phyloP scores from a whole-genome alignment of 1,140 invertebrate species.

The Bradysia coprophila region DNA sequence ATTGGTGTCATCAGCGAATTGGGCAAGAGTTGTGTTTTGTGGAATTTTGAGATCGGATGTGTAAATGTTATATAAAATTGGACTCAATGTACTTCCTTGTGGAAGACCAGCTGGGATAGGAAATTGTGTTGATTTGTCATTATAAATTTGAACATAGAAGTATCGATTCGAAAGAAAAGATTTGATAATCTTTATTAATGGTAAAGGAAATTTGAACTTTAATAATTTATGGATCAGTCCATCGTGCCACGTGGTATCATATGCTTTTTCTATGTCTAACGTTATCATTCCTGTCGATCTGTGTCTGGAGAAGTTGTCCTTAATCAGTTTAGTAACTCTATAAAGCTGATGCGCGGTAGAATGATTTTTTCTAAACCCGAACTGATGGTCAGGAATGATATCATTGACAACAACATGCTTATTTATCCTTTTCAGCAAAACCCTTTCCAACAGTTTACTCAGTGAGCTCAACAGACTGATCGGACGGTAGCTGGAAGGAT shows the following conservation, averaged over 20 bases:
- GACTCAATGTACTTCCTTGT: background rate
- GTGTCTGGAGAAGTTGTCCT: constrained; percentile 9
- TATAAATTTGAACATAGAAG: background rate
- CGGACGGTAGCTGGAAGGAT: constrained; percentile 12
- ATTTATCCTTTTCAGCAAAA: constrained; percentile 13
- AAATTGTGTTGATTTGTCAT: background rate
- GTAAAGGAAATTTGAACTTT: background rate
- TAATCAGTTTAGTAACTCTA: constrained; percentile 8
- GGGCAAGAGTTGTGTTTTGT: background rate
- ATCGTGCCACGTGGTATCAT: constrained; percentile 16
- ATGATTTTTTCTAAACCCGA: constrained; percentile 16
- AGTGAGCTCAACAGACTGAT: constrained; percentile 15
- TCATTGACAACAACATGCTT: constrained; percentile 3
- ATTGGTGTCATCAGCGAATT: background rate
- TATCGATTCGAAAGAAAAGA: background rate
- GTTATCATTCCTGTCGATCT: constrained; percentile 12
- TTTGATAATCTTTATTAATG: background rate
- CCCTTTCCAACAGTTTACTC: constrained; percentile 16
- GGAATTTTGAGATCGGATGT: background rate
- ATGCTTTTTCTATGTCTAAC: constrained; percentile 16
- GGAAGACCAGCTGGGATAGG: background rate
- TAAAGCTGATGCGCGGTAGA: constrained; percentile 13
- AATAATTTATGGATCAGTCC: constrained; percentile 13
- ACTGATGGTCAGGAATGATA: constrained; percentile 15
- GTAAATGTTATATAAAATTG: background rate